A percentile compares a stretch with the other conserved stretches of the same genome.
phyloP scores from a whole-genome alignment of 2,888 invertebrate genomes.

The Auanema freiburgensis region DNA sequence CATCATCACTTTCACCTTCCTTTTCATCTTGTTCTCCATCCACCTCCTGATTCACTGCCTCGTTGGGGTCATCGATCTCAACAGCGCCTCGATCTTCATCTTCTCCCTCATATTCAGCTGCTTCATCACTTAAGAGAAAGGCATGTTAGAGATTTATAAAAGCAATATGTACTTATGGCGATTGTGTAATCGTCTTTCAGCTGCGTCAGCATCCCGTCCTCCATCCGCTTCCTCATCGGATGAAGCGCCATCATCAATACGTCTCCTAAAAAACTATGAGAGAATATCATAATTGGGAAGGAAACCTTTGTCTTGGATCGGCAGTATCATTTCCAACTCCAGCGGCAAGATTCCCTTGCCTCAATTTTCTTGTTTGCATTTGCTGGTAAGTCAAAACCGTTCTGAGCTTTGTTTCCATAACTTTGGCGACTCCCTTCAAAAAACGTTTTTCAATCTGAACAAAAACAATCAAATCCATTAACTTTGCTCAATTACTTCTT shows the following conservation, averaged over 20 bases:
- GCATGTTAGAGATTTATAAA: not conserved
- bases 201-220: constrained; percentile 58
- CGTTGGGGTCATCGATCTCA: constrained; percentile 7
- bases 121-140: constrained; percentile 45
- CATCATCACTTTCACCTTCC: constrained; percentile 58
- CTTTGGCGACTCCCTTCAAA: constrained; percentile 31
- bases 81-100: constrained; percentile 48
- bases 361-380: constrained; percentile 36
- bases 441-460: constrained; percentile 72
- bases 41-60: constrained; percentile 17
- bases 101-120: constrained; percentile 61
- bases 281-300: not conserved
- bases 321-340: constrained; percentile 18
- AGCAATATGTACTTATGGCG: constrained; percentile 50
- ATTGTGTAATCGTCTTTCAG: constrained; percentile 52
- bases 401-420: constrained; percentile 36
- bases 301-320: constrained; percentile 11
- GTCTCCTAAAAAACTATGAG: not conserved
- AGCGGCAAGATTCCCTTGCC: constrained; percentile 30
- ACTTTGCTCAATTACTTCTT: no score
- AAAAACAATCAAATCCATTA: no score
- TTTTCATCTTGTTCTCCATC: constrained; percentile 28
- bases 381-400: constrained; percentile 40
- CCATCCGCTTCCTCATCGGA: constrained; percentile 60
- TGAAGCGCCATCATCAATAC: constrained; percentile 41